Base-by-base conservation (phyloP, 2,113 vertebrate species). In the Chunga burmeisteri region DNA sequence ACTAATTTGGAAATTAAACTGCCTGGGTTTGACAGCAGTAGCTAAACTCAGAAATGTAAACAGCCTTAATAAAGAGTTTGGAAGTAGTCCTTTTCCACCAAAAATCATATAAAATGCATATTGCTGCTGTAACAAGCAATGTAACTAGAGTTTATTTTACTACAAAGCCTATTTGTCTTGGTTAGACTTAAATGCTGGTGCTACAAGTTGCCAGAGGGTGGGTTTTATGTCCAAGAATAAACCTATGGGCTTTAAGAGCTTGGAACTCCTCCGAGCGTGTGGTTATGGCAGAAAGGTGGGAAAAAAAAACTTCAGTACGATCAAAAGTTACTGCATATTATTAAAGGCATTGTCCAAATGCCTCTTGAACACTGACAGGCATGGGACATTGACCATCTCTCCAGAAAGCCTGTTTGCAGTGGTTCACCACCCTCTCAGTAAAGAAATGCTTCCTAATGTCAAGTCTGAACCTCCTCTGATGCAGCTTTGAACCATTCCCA, bases 301-400 rank as follows among this genome's bases (percentile, higher is more conserved):
- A 66, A 77, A 30, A 50, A 3, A 61, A 23, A 47, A 70, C 44
- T 36, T 38, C 8, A 16, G 15, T 82, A 59, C 46, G 14, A 68
- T 52, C 18, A 47, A 47, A 71, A 62, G 40, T 40, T n/a, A 34
- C 20, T 19, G 6, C 27, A 47, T 13, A 6, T 20, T 77, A 30
- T 20, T 42, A 77, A 50, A 8, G 32, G 10, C 26, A 44, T 50
- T 26, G 36, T 16, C 32, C 20, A 78, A 59, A 50, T 44, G 42
- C 16, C 17, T 42, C 16, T 59, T 27, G 6, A 66, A 42, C 21
- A 50, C 13, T 59, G 46, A 29, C 30, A 58, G 16, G 14, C 16
- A 5, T 18, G 17, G 7, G 14, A 1, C 9, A 74, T 38, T 1
- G 3, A 32, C 11, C 18, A 47, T 8, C 5, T 20, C 27, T 52